Base-by-base conservation (phyloP, 2,113 vertebrate genomes). In the Cromileptes altivelis region DNA sequence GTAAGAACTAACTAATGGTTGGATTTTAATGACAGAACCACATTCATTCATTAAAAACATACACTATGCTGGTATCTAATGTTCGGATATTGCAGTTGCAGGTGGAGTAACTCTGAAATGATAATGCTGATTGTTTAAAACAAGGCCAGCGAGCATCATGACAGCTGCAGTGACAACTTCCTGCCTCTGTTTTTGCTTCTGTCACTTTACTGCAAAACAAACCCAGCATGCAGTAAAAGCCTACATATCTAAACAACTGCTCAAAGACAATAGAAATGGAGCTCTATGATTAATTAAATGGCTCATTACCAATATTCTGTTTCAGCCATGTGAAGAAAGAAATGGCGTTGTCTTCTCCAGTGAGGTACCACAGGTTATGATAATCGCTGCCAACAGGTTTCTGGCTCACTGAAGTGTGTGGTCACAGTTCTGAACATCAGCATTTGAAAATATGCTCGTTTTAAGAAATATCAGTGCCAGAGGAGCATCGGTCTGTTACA, bases 401-500 rank as follows among this genome's bases (percentile, higher is more conserved):
- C 40, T 55, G 70, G 65, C 49, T 81, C 60, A 65, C 63, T 73
- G 78, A 87, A 80, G 53, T 85, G 61, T 79, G 81, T 77, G 82
- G 80, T 88, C 80, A 82, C 77, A 91, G 86, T 81, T 82, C 37
- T 78, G 56, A 81, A 79, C 56, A 12, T 84, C 67, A 61, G 75
- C 50, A 65, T 80, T 82, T 69, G 52, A 83, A 81, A 83, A 70
- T 11, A 70, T 40, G 64, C 71, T 86, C 50, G 14, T 77, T 45
- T 75, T 75, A 76, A 72, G 77, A 86, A 80, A 70, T 4, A 64
- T 83, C 78, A 86, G 67, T 70, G 83, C 74, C 85, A 83, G 85
- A 70, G 70, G 82, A 91, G 81, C 80, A 76, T 72, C 65, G 89
- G 84, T 85, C 82, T 76, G 88, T 88, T 85, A 96, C 90, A 97